phyloP scores from a whole-genome alignment of 2,113 vertebrate species.

The Connochaetes taurinus region DNA sequence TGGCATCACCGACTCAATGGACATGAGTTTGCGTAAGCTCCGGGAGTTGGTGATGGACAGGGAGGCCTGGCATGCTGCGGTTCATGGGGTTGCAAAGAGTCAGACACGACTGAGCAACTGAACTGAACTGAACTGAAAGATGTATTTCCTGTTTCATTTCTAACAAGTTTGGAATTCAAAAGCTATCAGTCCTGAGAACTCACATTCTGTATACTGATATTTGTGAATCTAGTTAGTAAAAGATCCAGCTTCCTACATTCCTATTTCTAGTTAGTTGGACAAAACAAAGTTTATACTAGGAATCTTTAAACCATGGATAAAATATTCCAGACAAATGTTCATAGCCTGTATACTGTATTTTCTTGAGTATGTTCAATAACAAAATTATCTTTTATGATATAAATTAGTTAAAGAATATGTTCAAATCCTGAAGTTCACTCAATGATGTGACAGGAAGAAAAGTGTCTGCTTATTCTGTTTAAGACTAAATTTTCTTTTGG shows the following conservation, averaged over 20 bases:
- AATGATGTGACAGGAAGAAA: background rate
- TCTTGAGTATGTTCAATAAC: background rate
- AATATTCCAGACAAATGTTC: background rate
- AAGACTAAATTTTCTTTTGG: background rate
- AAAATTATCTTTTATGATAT: background rate
- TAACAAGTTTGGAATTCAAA: background rate
- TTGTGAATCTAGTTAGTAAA: background rate
- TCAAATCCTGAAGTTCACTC: background rate
- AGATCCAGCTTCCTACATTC: background rate
- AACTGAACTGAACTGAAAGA: background rate
- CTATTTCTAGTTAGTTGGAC: background rate
- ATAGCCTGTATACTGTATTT: background rate
- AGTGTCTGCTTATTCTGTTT: background rate
- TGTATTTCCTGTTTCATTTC: background rate
- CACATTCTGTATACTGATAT: background rate
- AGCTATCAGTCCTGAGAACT: background rate
- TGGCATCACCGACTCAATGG: background rate
- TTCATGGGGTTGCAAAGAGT: background rate
- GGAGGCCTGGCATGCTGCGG: background rate
- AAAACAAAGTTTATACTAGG: background rate
- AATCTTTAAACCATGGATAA: background rate
- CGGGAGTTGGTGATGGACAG: background rate
- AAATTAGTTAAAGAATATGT: background rate
- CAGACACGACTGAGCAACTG: background rate
- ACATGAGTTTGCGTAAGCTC: background rate